These are phyloP conservation scores for Coilia nasus DNA, from an alignment of 2,797 vertebrate species.

Conservation along the genomic window DNA sequence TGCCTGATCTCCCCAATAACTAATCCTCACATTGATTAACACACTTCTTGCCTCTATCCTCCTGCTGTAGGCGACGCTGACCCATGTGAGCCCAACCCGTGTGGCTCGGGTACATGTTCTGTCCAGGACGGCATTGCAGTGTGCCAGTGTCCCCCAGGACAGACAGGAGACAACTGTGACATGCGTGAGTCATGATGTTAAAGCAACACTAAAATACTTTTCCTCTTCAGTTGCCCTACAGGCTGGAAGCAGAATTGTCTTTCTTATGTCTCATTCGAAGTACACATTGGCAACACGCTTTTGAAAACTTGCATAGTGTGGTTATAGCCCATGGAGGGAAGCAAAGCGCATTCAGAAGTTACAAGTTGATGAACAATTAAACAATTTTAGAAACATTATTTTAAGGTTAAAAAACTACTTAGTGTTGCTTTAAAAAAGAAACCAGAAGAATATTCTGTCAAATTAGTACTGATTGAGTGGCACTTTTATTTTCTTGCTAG, in stretches of 20 bases:
- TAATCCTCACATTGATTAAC: background rate
- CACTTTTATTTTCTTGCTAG: background rate
- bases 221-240: too few relatives aligned
- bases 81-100: slow-evolving; percentile 64
- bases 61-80: slow-evolving; percentile 44
- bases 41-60: background rate
- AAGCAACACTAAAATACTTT: too few relatives aligned
- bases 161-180: slow-evolving; percentile 57
- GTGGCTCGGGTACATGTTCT: slow-evolving; percentile 64
- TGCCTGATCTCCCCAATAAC: too few relatives aligned
- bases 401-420: too few relatives aligned
- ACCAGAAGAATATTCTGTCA: background rate
- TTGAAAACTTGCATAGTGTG: too few relatives aligned
- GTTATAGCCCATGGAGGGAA: too few relatives aligned
- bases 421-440: background rate
- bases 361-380: too few relatives aligned
- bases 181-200: slow-evolving; percentile 54
- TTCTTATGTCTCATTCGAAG: too few relatives aligned
- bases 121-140: slow-evolving; percentile 53
- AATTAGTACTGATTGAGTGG: background rate
- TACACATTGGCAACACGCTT: too few relatives aligned
- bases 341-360: too few relatives aligned
- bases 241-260: too few relatives aligned
- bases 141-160: slow-evolving; percentile 62
- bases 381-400: too few relatives aligned